Percentiles rank a stretch among this genome's conserved stretches.
Evolutionary conservation across 2,797 vertebrate species (phyloP).

Genomic region (Leptatherina wallacei): DNA sequence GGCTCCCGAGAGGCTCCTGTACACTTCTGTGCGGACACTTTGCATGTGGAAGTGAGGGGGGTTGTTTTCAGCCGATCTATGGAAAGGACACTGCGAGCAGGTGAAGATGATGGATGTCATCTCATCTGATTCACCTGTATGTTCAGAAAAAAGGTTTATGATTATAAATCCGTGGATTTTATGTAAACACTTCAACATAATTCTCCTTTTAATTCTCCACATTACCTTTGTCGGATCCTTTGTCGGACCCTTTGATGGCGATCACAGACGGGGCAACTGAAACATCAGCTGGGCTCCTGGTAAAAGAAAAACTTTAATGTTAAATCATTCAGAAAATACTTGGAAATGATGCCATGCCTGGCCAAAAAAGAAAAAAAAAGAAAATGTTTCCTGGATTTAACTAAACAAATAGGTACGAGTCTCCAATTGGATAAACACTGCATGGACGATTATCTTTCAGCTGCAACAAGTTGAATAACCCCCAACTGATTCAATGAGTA

Average conservation of each 20-base stretch:
- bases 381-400: neutral
- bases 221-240: conserved; percentile 70
- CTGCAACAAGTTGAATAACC: neutral
- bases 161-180: neutral
- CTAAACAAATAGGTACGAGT: no score
- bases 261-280: conserved; percentile 56
- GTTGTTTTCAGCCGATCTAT: conserved; percentile 43
- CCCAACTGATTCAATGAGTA: neutral
- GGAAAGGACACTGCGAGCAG: conserved; percentile 75
- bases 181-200: neutral
- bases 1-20: conserved; percentile 53
- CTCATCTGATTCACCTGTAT: conserved; percentile 57
- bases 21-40: conserved; percentile 57
- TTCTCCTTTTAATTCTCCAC: neutral
- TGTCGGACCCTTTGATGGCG: conserved; percentile 65
- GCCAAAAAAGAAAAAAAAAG: neutral
- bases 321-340: neutral
- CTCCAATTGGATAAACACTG: neutral
- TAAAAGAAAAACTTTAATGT: conserved; percentile 17
- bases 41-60: conserved; percentile 78
- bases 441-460: neutral
- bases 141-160: neutral
- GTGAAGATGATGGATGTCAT: conserved; percentile 75
- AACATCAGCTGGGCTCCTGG: conserved; percentile 55
- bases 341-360: neutral